Conservation (phyloP, 2,888 invertebrate genomes). For the Eledone cirrhosa region DNA sequence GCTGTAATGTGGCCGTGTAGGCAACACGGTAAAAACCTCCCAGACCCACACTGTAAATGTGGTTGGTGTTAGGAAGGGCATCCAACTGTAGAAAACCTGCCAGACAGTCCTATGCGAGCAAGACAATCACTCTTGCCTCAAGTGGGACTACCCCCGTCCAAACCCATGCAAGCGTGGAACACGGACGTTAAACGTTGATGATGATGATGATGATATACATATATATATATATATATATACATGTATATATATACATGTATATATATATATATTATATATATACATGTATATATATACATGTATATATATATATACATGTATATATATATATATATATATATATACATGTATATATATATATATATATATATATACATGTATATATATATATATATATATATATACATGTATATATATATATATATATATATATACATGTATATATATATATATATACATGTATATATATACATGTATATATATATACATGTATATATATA, state of each 20-base stretch:
- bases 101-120: too few species aligned
- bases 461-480: background rate
- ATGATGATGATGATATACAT: too few species aligned
- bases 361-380: background rate
- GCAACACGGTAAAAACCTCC: too few species aligned
- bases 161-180: too few species aligned
- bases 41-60: too few species aligned
- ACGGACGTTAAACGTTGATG: too few species aligned
- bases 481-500: background rate
- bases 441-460: background rate
- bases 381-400: background rate
- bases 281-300: background rate
- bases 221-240: background rate
- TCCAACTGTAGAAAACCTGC: too few species aligned
- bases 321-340: background rate
- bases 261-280: background rate
- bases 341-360: background rate
- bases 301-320: conserved; percentile 7
- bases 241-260: background rate
- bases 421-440: background rate
- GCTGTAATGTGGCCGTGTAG: too few species aligned
- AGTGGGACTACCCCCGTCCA: too few species aligned
- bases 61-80: too few species aligned
- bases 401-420: background rate
- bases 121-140: too few species aligned